Base-by-base conservation (phyloP, 1,140 invertebrate genomes). In the Drosophila sturtevanti region DNA sequence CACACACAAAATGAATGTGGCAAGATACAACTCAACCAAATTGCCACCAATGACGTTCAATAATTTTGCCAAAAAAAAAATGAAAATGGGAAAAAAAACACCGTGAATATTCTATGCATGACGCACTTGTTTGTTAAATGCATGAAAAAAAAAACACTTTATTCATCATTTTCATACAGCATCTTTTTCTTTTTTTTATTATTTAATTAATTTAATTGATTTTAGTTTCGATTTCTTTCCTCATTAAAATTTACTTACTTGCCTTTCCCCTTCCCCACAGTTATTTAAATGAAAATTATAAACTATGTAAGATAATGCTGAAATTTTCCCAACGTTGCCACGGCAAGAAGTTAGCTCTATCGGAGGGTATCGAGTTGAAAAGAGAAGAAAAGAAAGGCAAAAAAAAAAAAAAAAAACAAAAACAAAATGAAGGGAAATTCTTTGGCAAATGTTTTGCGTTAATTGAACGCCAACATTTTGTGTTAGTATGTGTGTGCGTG, bases 361-460 rank as follows among this genome's bases (percentile, higher is more conserved):
- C 9, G 12, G 24, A 2, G 22, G 24, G 10, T n/a, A n/a, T n/a
- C n/a, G n/a, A n/a, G n/a, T 7, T 31, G 27, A 6, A 7, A 31
- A 6, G 3, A 6, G 27, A 6, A 31, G 27, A 31, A 31, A 0
- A 31, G 27, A 31, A 37, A 31, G 61, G 61, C 59, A 64, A 27
- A 54, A 37, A 31, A 63, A 64, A 52, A 64, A 27, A 54, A 37
- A 56, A 44, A 51, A 61, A 48, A 55, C 37, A 61, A 69, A 66
- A 72, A 61, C 62, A 64, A 66, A 60, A 60, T 63, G 60, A 27
- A 67, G 67, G 56, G 73, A 77, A 55, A 69, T 79, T 87, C 79
- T 56, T 84, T 89, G 79, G 77, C 72, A 87, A 82, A 89, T 89
- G 67, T 74, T 87, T 82, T 54, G 77, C 76, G 82, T 82, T 89